phyloP scores from a whole-genome alignment of 2,888 invertebrate genomes.

The Plemyria rubiginata region DNA sequence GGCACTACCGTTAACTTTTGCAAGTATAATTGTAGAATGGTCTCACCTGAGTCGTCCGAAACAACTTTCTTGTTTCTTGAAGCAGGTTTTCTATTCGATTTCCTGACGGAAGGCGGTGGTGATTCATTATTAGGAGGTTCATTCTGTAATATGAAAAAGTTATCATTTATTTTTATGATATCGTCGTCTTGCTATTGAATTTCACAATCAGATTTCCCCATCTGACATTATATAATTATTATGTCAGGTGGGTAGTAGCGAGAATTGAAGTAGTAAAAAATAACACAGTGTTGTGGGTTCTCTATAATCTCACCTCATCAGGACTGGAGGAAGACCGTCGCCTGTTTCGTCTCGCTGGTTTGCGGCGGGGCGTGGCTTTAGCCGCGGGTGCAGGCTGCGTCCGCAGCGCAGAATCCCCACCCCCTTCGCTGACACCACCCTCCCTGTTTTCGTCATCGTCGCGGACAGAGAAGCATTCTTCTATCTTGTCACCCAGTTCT shows the following conservation, averaged over 20 bases:
- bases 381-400: conserved; percentile 39
- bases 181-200: not conserved
- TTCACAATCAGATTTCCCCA: not conserved
- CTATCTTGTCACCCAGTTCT: conserved; percentile 88
- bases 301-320: conserved; percentile 61
- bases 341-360: conserved; percentile 52
- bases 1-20: no score
- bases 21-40: not conserved
- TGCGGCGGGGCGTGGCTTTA: conserved; percentile 61
- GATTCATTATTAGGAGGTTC: conserved; percentile 63
- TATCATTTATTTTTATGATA: not conserved
- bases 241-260: no score
- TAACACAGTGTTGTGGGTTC: not conserved
- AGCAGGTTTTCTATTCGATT: conserved; percentile 65
- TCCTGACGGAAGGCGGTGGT: conserved; percentile 67
- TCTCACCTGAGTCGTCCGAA: conserved; percentile 75
- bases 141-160: conserved; percentile 57
- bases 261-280: no score
- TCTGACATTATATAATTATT: no score
- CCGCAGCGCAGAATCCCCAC: conserved; percentile 35
- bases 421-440: conserved; percentile 36
- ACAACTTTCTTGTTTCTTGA: conserved; percentile 57
- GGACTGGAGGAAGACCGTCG: conserved; percentile 66
- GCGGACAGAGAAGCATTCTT: conserved; percentile 85
- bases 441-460: conserved; percentile 60